Conservation (phyloP, 2,797 vertebrate genomes). For the Carapus acus region DNA sequence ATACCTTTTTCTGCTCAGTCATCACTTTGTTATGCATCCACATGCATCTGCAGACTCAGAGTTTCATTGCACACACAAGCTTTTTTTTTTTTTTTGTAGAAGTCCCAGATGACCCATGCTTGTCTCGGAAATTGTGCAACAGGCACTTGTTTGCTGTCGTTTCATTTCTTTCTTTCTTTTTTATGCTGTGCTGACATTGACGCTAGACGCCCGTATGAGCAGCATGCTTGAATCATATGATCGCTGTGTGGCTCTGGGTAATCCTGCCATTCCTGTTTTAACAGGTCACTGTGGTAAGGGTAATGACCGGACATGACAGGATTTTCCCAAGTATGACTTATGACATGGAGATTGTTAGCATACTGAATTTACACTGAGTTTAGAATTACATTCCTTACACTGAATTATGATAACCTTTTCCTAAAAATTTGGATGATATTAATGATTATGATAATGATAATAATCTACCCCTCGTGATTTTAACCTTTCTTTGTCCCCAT, state of each 20-base stretch:
- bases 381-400: too few relatives aligned
- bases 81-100: slow-evolving; percentile 7
- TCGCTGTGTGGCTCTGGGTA: slow-evolving; percentile 43
- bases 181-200: slow-evolving; percentile 50
- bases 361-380: too few relatives aligned
- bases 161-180: slow-evolving; percentile 33
- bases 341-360: too few relatives aligned
- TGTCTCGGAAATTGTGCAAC: slow-evolving; percentile 44
- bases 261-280: slow-evolving; percentile 56
- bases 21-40: slow-evolving; percentile 7
- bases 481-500: too few relatives aligned
- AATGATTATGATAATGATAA: too few relatives aligned
- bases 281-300: slow-evolving; percentile 45
- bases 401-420: too few relatives aligned
- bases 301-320: slow-evolving; percentile 41
- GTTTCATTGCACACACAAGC: slow-evolving; percentile 14
- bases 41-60: slow-evolving; percentile 1
- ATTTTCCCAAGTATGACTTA: too few relatives aligned
- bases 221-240: slow-evolving; percentile 63
- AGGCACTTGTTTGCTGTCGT: slow-evolving; percentile 46
- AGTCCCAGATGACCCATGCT: neutral
- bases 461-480: too few relatives aligned
- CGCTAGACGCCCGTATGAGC: slow-evolving; percentile 60
- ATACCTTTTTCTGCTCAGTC: slow-evolving; percentile 31
- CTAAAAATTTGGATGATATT: too few relatives aligned